Base-by-base conservation (phyloP, 2,113 vertebrate species). In the Puma concolor region DNA sequence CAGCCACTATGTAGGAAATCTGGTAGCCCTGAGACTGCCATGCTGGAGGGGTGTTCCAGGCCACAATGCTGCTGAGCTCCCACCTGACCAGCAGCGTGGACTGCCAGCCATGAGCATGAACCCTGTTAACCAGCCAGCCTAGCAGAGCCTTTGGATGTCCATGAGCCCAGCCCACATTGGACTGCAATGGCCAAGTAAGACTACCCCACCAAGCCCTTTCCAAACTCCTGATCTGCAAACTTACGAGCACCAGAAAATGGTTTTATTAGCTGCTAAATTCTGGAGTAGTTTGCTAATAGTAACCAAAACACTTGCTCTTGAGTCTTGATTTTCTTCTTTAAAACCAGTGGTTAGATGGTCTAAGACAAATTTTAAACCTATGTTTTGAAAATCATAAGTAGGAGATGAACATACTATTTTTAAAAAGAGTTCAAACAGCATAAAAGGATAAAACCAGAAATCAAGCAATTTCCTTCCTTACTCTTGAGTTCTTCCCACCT, bases 381-480 rank as follows among this genome's bases (percentile, higher is more conserved):
- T 13, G 87, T 16, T 71, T 91, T 79, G 19, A 54, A 96, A 79
- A 80, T 69, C 69, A 1, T 74, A 77, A 76, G 41, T 44, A 88
- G 48, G 80, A 54, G 33, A 29, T 52, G 0, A 95, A 76, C 23
- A 41, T 29, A 11, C 15, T 69, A 69, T 63, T 86, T 91, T 91
- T 36, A 36, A 88, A 85, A 79, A 72, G 38, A 91, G 72, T 91
- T 96, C 92, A 91, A 83, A 25, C 1, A 77, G 36, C 81, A 80
- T 27, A 60, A 91, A 95, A 91, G 33, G 67, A 82, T 95, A 94
- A 57, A 81, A 91, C 31, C 25, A 88, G 63, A 91, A 93, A 84
- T 66, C 41, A 91, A 93, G 33, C 63, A 67, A 48, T 85, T 91
- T 89, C 66, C 17, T 80, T 79, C 27, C 57, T 4, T 88, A 44